Evolutionary conservation across 2,797 vertebrate genomes (phyloP).

Genomic region (Amblyraja radiata): DNA sequence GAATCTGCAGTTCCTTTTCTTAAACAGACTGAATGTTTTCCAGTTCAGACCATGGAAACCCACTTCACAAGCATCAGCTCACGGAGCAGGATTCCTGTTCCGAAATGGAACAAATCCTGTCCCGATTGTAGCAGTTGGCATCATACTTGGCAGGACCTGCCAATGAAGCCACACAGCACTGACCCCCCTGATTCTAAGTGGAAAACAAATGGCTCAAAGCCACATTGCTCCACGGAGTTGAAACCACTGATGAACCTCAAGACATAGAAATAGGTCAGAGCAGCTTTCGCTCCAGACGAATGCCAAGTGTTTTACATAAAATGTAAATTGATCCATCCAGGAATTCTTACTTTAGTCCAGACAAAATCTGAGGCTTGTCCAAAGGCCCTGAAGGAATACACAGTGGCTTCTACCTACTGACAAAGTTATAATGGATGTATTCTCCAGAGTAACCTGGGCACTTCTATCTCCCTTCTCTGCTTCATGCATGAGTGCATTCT

Average conservation of each 20-base stretch:
- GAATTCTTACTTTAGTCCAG: neutral
- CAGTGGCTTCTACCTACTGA: neutral
- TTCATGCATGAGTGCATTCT: neutral
- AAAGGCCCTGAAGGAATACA: neutral
- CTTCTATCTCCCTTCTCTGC: neutral
- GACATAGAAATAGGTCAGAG: neutral
- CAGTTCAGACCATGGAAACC: neutral
- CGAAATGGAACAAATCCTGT: neutral
- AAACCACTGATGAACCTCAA: neutral
- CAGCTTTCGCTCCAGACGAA: neutral
- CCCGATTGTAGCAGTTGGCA: neutral
- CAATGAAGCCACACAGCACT: neutral
- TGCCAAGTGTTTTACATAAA: slow-evolving; percentile 6
- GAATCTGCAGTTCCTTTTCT: too few relatives aligned
- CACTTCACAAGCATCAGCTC: neutral
- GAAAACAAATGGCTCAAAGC: neutral
- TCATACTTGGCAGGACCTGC: neutral
- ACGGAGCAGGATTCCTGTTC: neutral
- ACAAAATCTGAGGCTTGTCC: neutral
- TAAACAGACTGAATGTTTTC: neutral
- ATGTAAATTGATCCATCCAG: neutral
- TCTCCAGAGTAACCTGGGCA: neutral
- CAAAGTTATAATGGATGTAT: neutral
- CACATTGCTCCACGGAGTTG: neutral
- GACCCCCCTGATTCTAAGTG: neutral